Base-by-base conservation (phyloP, 2,797 vertebrate genomes). In the Synaphobranchus kaupii region DNA sequence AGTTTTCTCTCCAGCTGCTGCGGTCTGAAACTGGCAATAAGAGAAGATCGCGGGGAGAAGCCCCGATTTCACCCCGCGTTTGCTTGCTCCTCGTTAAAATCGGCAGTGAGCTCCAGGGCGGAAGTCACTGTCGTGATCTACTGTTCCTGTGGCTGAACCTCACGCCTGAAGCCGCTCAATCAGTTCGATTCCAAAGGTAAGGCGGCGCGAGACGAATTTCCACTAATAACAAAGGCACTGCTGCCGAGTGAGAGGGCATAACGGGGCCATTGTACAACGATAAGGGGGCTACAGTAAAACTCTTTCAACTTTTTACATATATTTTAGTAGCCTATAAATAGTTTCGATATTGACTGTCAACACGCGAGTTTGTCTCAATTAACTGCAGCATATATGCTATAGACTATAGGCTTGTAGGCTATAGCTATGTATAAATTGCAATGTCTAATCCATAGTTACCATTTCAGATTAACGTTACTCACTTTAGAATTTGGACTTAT, bases 181-280 rank as follows among this genome's bases (percentile, higher is more conserved):
- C 94, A 89, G 93, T 93, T 94, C 91, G 92, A 92, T 93, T 94
- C 94, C 93, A 94, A 95, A 96, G 96, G 96, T 96, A 96, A 96
- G 96, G 95, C 95, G 95, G 94, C 90, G 95, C 95, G 93, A 94
- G 94, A 93, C 94, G 94, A 95, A 96, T 95, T 94, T 31, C 80
- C 81, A 95, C 95, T 94, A 96, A 96, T 96, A 96, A 97, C 96
- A 96, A 97, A 96, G 96, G 95, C 96, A 95, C 95, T 96, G 94
- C 95, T 94, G 95, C 95, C 95, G 95, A 95, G 93, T 94, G 90
- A 94, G 95, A 95, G 95, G 95, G 95, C 95, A 96, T 96, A 96
- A 94, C 95, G 94, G 95, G 95, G 96, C 94, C 94, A 95, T 94
- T 95, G 94, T 94, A 94, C 94, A 93, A 94, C 94, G 94, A 91